Evolutionary conservation across 2,113 vertebrate species (phyloP), one percentile per base, ranked within the genome.

Genomic region (Cynocephalus volans): DNA sequence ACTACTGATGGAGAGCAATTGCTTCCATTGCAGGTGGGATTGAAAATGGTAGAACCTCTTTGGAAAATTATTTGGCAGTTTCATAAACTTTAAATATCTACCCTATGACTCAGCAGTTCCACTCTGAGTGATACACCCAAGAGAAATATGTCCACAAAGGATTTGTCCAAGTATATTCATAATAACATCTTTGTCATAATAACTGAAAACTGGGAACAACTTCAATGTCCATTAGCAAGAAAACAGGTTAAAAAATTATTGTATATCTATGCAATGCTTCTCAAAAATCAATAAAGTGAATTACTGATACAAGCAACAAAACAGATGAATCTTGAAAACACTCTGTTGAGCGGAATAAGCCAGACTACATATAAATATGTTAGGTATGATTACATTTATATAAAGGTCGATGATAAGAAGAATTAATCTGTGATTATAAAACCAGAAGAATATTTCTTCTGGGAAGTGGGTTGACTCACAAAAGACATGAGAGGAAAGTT

Each of bases 301-400:
- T 64, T 56, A 58, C 17, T 73, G 10, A 79, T 54, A 69, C 0
- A 54, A 58, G 4, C 41, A 48, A 58, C 33, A 45, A 77, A 52
- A 76, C 19, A 52, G 18, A 54, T 64, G 8, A 76, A 52, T 67
- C 48, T 73, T 62, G 5, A 60, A 73, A 72, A 69, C 6, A 48
- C 0, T 28, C 19, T 90, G 54, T 82, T 8, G 8, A 87, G 24
- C 64, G 24, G 93, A 79, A 36, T 31, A 64, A 54, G 2, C 18
- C 0, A 64, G 15, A 8, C 12, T 13, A 19, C 1, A n/a, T 13
- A 48, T 28, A 2, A 4, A 0, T 21, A 14, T 31, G 0, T 41
- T 28, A 45, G 10, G 1, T 23, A 31, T 33, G 10, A 14, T 18
- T 45, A 19, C 4, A 31, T 62, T 69, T 58, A 60, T 15, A 11